These are phyloP conservation scores for Rhabdomys pumilio DNA, from an alignment of 2,797 vertebrate species.

Conservation along the genomic window DNA sequence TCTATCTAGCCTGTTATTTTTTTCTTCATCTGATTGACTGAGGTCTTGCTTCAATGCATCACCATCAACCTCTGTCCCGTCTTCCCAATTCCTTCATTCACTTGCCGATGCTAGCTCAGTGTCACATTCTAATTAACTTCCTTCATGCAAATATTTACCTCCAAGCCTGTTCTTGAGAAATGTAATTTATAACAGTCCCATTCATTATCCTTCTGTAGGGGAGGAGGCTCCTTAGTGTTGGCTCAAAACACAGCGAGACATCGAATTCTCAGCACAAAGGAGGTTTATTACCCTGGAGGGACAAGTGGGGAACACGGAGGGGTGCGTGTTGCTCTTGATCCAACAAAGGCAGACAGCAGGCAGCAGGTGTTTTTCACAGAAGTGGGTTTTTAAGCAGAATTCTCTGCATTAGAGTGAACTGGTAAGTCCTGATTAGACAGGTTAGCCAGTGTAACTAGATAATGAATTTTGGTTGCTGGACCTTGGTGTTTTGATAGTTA, in stretches of 20 bases:
- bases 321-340: neutral
- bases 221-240: too few relatives aligned
- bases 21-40: neutral
- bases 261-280: neutral
- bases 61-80: accelerated
- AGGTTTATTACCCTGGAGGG: neutral
- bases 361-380: neutral
- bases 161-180: neutral
- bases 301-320: neutral
- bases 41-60: neutral
- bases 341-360: neutral
- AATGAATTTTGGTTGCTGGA: neutral
- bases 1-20: neutral
- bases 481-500: neutral
- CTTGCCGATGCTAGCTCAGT: neutral
- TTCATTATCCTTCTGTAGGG: neutral
- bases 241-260: neutral
- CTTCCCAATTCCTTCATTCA: neutral
- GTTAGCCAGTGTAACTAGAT: neutral
- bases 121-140: neutral
- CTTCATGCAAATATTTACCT: neutral
- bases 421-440: neutral
- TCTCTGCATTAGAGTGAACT: neutral
- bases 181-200: neutral
- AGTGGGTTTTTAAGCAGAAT: neutral